phyloP scores from a whole-genome alignment of 2,888 invertebrate species.

The Allacma fusca region DNA sequence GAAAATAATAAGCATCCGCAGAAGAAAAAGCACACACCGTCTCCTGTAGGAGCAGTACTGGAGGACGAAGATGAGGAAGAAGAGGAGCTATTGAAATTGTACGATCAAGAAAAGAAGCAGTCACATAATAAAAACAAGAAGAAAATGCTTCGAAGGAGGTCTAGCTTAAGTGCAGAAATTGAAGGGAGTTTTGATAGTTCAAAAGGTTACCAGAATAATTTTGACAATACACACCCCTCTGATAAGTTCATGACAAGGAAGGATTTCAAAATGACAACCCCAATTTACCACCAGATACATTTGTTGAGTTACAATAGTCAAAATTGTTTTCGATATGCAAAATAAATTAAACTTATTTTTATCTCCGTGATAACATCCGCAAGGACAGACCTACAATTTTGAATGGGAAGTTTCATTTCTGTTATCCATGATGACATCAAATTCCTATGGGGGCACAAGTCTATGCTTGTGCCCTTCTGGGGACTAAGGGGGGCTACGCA shows the following conservation, averaged over 20 bases:
- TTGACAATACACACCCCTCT: neutral
- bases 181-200: slow-evolving; percentile 26
- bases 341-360: too few relatives aligned
- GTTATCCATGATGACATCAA: too few relatives aligned
- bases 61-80: neutral
- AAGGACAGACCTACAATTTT: too few relatives aligned
- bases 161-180: slow-evolving; percentile 36
- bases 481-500: too few relatives aligned
- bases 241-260: neutral
- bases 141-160: slow-evolving; percentile 29
- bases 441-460: too few relatives aligned
- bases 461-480: too few relatives aligned
- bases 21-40: neutral
- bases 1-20: neutral
- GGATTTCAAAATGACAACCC: neutral
- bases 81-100: neutral
- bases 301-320: too few relatives aligned
- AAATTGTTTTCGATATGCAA: too few relatives aligned
- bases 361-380: too few relatives aligned
- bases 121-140: neutral
- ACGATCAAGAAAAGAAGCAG: neutral
- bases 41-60: neutral
- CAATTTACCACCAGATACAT: too few relatives aligned
- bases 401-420: too few relatives aligned
- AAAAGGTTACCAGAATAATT: neutral